Base-by-base conservation (phyloP, 2,888 invertebrate species). In the Cephus spinipes region DNA sequence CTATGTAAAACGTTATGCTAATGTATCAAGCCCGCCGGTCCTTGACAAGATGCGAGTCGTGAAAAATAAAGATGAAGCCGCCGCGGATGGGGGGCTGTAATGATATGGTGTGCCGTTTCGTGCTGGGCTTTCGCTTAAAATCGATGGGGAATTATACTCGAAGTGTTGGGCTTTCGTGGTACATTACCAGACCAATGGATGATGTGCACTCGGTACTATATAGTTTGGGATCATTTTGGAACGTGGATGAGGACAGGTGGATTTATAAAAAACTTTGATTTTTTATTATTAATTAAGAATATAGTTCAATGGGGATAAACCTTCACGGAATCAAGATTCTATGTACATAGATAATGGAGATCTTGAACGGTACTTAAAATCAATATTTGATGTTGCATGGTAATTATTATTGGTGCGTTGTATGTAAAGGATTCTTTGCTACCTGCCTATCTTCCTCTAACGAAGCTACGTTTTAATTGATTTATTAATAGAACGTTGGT, bases 1-100 rank as follows among this genome's bases (percentile, higher is more conserved):
- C 77, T 80, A 81, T 84, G 82, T 81, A 82, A 83, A 86, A 85
- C 81, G 86, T 88, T 87, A 85, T 86, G 88, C 85, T 85, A 85
- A 87, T 86, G 83, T 80, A 83, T 81, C 81, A 76, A 79, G 79
- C 77, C 78, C 75, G 80, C 77, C 77, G 78, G 79, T 79, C 73
- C 76, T 74, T 69, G 80, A 76, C 74, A 73, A 73, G 71, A 76
- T 74, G 79, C 73, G 78, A 78, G 80, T 79, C 55, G 80, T 77
- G 83, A 80, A 77, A 77, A 78, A 77, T 79, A 79, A 81, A 73
- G 77, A 74, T 74, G 73, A 76, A 34, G 73, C 75, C 68, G 76
- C 33, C 69, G 68, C 73, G 40, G 33, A 55, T 71, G 68, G 73
- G 68, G 78, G 33, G 76, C 76, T 76, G 83, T 83, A 86, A 84